A percentile compares a stretch with the other conserved stretches of the same genome.
These are phyloP conservation scores for Melanotaenia trifasciata DNA, from an alignment of 2,797 vertebrate species.

Conservation along the genomic window DNA sequence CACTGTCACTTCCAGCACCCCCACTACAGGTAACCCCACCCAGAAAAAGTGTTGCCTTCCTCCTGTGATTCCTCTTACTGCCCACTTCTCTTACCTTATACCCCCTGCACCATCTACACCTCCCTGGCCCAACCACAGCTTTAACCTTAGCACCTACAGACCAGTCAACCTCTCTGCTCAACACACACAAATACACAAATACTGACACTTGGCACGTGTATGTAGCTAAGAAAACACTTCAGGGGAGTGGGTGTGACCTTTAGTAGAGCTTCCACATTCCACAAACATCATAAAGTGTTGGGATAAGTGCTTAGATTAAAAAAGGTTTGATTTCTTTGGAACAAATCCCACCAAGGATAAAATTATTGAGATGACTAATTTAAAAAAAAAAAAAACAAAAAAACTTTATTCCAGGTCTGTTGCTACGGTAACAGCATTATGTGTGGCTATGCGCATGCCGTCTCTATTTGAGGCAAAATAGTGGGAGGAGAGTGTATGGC, in stretches of 20 bases:
- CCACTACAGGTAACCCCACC: constrained; percentile 85
- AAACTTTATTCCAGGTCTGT: constrained; percentile 70
- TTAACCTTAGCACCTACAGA: constrained; percentile 48
- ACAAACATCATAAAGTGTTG: constrained; percentile 24
- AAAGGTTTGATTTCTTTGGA: constrained; percentile 40
- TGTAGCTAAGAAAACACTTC: constrained; percentile 71
- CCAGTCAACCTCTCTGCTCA: constrained; percentile 41
- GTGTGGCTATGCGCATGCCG: constrained; percentile 37
- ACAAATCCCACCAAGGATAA: constrained; percentile 42
- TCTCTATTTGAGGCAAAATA: constrained; percentile 75
- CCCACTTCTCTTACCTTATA: constrained; percentile 52
- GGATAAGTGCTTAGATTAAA: constrained; percentile 4
- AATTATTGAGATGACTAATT: constrained; percentile 73
- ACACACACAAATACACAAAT: constrained; percentile 25
- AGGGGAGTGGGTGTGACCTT: constrained; percentile 59
- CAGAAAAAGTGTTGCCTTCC: constrained; percentile 63
- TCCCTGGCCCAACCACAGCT: constrained; percentile 55
- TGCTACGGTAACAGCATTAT: constrained; percentile 69
- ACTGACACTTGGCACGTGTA: constrained; percentile 26
- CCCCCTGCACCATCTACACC: constrained; percentile 46
- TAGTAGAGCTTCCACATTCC: constrained; percentile 32
- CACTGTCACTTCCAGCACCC: constrained; percentile 86
- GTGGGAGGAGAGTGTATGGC: constrained; percentile 69
- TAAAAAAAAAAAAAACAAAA: constrained; percentile 11
- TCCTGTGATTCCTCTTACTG: constrained; percentile 64